These are phyloP conservation scores for Forbesichthys agassizii DNA, from an alignment of 2,113 vertebrate species.

Conservation along the genomic window DNA sequence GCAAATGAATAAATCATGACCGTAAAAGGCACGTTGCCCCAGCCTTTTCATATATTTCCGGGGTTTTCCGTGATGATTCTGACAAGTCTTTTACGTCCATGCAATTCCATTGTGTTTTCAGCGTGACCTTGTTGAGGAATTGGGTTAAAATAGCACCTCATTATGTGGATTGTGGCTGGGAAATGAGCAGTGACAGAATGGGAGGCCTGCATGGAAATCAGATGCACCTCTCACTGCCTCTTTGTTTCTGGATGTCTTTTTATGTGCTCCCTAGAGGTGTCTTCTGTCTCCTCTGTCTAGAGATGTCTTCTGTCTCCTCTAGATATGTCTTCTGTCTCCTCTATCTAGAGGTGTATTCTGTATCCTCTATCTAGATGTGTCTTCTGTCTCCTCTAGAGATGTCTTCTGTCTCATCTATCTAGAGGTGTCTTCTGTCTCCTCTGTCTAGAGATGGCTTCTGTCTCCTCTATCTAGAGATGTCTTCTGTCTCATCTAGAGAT, in stretches of 20 bases:
- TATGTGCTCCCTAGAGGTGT: constrained; percentile 37
- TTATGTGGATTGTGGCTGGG: constrained; percentile 58
- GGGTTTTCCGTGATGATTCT: constrained; percentile 48
- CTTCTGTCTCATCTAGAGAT: background rate
- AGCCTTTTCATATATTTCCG: constrained; percentile 47
- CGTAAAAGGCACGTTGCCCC: constrained; percentile 38
- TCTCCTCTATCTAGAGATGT: constrained; percentile 34
- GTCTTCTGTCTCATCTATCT: no score
- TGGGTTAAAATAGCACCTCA: constrained; percentile 62
- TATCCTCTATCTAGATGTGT: no score
- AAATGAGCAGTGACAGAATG: constrained; percentile 69
- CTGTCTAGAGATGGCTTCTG: background rate
- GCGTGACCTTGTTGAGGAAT: constrained; percentile 65
- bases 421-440: no score
- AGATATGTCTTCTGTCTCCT: background rate
- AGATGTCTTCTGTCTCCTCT: constrained; percentile 4
- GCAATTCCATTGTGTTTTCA: constrained; percentile 59
- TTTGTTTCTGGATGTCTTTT: constrained; percentile 48
- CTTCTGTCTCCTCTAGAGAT: no score
- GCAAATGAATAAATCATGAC: constrained; percentile 55
- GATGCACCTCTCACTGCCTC: constrained; percentile 55
- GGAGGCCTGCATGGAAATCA: constrained; percentile 60
- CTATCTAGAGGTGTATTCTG: background rate
- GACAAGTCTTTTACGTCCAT: constrained; percentile 57
- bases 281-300: constrained; percentile 33